Evolutionary conservation across 2,888 invertebrate genomes (phyloP), one percentile per base, ranked within the genome.

Genomic region (Polietes domitor): DNA sequence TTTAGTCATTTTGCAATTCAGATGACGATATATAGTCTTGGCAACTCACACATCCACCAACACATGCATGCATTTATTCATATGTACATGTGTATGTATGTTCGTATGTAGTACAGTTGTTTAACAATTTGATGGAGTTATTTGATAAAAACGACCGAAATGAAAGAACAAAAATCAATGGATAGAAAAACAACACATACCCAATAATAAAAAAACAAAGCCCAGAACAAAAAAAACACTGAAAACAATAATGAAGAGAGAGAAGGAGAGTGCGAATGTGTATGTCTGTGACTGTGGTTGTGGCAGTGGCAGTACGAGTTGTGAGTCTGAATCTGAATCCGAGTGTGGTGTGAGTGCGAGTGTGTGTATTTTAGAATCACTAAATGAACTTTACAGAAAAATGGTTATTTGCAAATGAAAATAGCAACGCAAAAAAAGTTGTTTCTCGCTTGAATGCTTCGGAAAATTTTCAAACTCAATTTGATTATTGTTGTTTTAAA

Each of bases 401-500:
- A 73, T 80, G 76, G 68, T 77, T 80, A 77, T 83, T 83, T 83
- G 80, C 83, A 80, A 83, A 83, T 80, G 76, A 80, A 83, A 80
- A 79, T n/a, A 58, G 41, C 37, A 71, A 50, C 41, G 43, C 7
- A 71, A 75, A 76, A 76, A 76, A 73, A 61, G 53, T 61, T 50
- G 37, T 83, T 83, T 74, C 43, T 77, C 79, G 80, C 77, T 83
- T 76, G 77, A 80, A 80, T 80, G 80, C 76, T 77, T 83, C 73
- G 63, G 53, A 77, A 77, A 70, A 43, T 80, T 73, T 83, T 80
- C 73, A 73, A 78, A 83, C 80, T 83, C 77, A 77, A 80, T 83
- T 83, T 83, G 76, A 74, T 80, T 83, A 83, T 83, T 83, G 80
- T 80, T 83, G 77, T 83, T 80, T 73, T 71, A 77, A 80, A 83